Evolutionary conservation across 2,113 vertebrate species (phyloP), one percentile per base, ranked within the genome.

Genomic region (Callithrix jacchus): DNA sequence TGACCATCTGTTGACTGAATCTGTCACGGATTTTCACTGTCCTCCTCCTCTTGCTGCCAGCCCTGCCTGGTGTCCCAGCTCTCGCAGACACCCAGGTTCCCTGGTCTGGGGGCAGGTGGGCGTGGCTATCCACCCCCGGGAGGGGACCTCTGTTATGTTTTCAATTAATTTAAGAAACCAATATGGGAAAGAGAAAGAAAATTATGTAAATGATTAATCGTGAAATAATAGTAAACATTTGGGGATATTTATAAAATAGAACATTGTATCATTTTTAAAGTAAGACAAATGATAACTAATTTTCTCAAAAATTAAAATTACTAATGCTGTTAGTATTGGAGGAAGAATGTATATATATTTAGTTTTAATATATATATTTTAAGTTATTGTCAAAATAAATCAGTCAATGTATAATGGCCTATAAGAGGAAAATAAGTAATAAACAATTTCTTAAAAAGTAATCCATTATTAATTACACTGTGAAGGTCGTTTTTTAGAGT

Each of bases 1-100:
- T 99, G 99, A 97, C 99, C 99, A 94, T 99, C 99, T 95, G 99
- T 98, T 94, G 99, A 99, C 98, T 99, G 99, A 98, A 99, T 99
- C 98, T 52, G 52, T 16, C 52, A 52, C 1, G 5, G 52, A 52
- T 52, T 52, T 16, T 52, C 16, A 1, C 95, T 89, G 68, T 17
- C 80, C 74, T 9, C 40, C 81, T 37, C 76, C 85, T 37, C 76
- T 74, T 56, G 4, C 25, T 49, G 47, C 89, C 27, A 45, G 96
- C 84, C 97, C 56, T 88, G 93, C 93, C 97, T 96, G 97, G 93
- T 95, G 97, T 95, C 96, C 97, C 97, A 52, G 97, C 93, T 96
- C 96, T 89, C 93, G 1, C 80, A 45, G 35, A 70, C 89, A 54
- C 87, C 21, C 87, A 47, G 27, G 71, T 91, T 64, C 80, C 84